Evolutionary conservation across 2,113 vertebrate species (phyloP).

Genomic region (Hippolais icterina): DNA sequence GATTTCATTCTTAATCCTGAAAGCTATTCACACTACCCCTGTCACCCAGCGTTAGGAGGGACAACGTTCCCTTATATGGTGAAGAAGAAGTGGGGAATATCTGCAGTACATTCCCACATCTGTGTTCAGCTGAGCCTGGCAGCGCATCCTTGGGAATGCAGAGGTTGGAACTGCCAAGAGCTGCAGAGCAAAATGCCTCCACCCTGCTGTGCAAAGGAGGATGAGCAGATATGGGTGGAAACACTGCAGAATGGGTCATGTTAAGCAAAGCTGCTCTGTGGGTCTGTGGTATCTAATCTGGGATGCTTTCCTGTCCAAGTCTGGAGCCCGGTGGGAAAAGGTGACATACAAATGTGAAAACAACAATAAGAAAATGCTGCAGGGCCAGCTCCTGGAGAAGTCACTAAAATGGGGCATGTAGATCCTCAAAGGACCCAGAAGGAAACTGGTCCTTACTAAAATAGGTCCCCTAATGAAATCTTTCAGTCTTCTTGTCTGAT

Average conservation of each 20-base stretch:
- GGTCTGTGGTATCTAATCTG: neutral
- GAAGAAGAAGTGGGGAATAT: conserved; percentile 46
- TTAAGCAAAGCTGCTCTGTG: neutral
- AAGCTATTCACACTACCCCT: neutral
- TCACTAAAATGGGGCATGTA: neutral
- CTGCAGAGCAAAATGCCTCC: conserved; percentile 16
- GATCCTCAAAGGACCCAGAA: neutral
- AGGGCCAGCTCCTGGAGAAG: neutral
- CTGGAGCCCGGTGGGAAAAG: neutral
- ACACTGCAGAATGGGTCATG: neutral
- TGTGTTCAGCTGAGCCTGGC: conserved; percentile 37
- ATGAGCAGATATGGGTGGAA: neutral
- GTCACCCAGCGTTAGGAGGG: neutral
- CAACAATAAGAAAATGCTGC: neutral
- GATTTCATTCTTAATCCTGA: conserved; percentile 14
- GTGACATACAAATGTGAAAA: neutral
- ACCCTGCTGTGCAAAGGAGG: conserved; percentile 9
- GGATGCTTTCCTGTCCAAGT: neutral
- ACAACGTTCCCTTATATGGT: conserved; percentile 17
- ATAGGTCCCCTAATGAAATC: neutral
- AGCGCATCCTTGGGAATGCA: neutral
- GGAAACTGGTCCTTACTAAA: neutral
- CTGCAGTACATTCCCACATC: conserved; percentile 36
- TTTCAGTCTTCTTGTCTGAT: neutral
- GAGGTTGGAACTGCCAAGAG: neutral